Percentiles rank a stretch among this genome's conserved stretches.
Evolutionary conservation across 1,140 invertebrate species (phyloP).

Genomic region (Helicoverpa zea): DNA sequence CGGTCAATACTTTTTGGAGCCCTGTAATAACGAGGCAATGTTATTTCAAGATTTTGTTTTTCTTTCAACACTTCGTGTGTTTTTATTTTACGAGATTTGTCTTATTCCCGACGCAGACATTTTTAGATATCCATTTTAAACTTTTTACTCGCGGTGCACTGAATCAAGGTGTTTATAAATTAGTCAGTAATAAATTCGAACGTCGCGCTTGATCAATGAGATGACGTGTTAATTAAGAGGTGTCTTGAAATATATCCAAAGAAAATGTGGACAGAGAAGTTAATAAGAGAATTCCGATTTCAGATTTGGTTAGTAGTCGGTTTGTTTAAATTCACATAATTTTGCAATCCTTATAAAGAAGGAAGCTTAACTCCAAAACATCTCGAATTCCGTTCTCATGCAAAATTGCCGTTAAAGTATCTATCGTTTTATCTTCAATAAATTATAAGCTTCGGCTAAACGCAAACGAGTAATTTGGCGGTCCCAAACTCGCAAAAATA

Average conservation of each 20-base stretch:
- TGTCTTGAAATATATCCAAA: not conserved
- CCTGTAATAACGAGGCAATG: no score
- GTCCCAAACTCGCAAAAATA: not conserved
- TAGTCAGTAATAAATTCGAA: constrained; percentile 13
- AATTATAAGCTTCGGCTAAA: constrained; percentile 10
- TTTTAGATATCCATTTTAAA: not conserved
- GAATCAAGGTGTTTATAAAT: constrained; percentile 20
- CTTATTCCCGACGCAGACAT: not conserved
- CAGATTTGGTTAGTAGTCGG: not conserved
- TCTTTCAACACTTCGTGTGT: no score
- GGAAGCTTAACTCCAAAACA: no score
- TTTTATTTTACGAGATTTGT: no score
- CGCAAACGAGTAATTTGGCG: constrained; percentile 29
- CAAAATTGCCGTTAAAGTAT: constrained; percentile 22
- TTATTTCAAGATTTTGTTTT: no score
- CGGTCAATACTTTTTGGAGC: no score
- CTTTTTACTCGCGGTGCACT: not conserved
- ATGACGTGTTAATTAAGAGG: constrained; percentile 8
- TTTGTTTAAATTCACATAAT: not conserved
- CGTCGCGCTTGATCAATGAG: constrained; percentile 9
- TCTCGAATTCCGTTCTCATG: not conserved
- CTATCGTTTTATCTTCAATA: constrained; percentile 17
- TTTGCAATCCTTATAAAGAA: not conserved
- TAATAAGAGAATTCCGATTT: not conserved
- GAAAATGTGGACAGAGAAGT: not conserved